Base-by-base conservation (phyloP, 2,888 invertebrate species). In the Ptilodon capucinus region DNA sequence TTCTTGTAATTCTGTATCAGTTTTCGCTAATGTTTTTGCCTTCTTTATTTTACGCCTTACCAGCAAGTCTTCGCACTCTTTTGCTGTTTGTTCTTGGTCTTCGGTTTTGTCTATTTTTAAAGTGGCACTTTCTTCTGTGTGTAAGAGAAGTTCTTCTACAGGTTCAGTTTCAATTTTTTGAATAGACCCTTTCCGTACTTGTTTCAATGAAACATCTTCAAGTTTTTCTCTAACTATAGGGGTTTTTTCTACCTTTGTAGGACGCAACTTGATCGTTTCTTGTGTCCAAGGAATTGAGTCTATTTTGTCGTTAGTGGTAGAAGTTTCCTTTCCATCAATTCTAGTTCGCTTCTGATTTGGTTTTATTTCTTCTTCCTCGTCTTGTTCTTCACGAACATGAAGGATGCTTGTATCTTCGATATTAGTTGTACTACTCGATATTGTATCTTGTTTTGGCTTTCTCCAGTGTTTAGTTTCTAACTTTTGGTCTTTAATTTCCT, bases 201-300 rank as follows among this genome's bases (percentile, higher is more conserved):
- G 84, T 71, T 73, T 90, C 46, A 89, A 67, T 38, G 75, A 78
- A 5, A 90, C 73, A 58, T 86, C 82, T 76, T 92, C 91, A 39
- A 91, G 60, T 68, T 91, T 92, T 91, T 91, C 69, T 91, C 92
- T 89, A 75, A 89, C 17, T 80, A 92, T 89, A 44, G 86, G 74
- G 52, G 85, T 83, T 57, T 92, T 92, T 56, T 93, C 90, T 41
- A 92, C 91, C 62, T 93, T 93, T 0, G 94, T 89, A 1, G 93
- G 93, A 61, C 92, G 91, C 58, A 94, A 71, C 64, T 92, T 88
- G 11, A 94, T 90, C 57, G 92, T 91, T 79, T 95, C 94, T 67
- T 95, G 92, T 2, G 93, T 95, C 93, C 75, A 93, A 44, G 73
- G 93, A 72, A 71, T 9, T 35, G 35, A 2, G 17, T 35, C 35